These are phyloP conservation scores for Zosterops lateralis DNA, from an alignment of 2,113 vertebrate species.

Conservation along the genomic window DNA sequence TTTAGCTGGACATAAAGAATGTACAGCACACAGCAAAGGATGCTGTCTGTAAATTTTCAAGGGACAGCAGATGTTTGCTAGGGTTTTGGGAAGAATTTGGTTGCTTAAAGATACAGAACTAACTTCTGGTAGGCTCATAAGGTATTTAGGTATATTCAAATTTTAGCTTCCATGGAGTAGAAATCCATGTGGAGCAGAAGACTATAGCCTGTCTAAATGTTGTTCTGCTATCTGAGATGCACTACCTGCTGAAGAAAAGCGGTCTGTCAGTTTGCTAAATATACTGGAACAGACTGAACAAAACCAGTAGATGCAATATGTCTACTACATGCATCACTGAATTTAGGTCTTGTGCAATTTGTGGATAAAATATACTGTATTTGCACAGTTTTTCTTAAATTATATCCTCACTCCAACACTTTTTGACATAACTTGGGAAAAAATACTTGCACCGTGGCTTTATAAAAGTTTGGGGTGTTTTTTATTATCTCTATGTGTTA, in stretches of 20 bases:
- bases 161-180: background rate
- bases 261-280: constrained; percentile 27
- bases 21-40: background rate
- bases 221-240: background rate
- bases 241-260: background rate
- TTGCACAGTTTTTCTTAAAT: background rate
- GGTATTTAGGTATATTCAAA: background rate
- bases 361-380: background rate
- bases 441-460: background rate
- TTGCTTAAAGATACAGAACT: background rate
- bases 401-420: background rate
- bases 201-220: background rate
- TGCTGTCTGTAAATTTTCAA: background rate
- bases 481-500: background rate
- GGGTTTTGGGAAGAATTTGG: background rate
- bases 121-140: background rate
- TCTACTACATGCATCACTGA: background rate
- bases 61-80: background rate
- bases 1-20: background rate
- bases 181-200: background rate
- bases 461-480: background rate
- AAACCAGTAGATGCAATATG: background rate
- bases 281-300: background rate
- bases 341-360: background rate
- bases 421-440: background rate